A percentile compares a stretch with the other conserved stretches of the same genome.
These are phyloP conservation scores for Chaetops frenatus DNA, from an alignment of 2,113 vertebrate species.

Conservation along the genomic window DNA sequence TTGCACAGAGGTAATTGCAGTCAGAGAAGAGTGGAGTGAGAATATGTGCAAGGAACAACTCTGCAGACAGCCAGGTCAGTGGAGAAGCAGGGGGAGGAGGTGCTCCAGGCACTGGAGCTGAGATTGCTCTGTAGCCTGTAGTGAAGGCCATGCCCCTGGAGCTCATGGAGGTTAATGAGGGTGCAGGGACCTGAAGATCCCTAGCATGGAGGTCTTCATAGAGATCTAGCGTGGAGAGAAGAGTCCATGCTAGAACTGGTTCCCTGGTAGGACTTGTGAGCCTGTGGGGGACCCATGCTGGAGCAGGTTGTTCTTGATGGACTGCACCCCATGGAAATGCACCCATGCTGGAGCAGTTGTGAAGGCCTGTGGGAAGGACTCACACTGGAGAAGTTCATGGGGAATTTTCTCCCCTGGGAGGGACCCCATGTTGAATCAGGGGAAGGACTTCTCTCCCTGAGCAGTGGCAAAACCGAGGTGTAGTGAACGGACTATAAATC, in stretches of 20 bases:
- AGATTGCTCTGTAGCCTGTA: not conserved
- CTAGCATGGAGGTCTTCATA: no score
- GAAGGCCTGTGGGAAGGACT: not conserved
- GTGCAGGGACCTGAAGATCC: not conserved
- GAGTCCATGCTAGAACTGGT: not conserved
- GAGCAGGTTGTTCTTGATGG: not conserved
- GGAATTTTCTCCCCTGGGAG: accelerated
- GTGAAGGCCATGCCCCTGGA: not conserved
- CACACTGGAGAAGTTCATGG: not conserved
- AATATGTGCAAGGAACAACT: not conserved
- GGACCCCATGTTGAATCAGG: not conserved
- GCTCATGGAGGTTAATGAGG: not conserved
- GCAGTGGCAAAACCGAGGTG: not conserved
- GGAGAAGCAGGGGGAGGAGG: not conserved
- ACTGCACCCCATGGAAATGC: not conserved
- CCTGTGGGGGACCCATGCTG: not conserved
- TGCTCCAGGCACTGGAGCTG: not conserved
- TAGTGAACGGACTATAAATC: not conserved
- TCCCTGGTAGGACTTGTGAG: not conserved
- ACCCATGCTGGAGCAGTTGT: not conserved
- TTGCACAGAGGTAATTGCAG: not conserved
- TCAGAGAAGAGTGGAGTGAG: not conserved
- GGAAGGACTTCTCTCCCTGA: not conserved
- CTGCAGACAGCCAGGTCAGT: not conserved
- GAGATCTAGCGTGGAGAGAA: not conserved